These are phyloP conservation scores for Cryptotermes secundus DNA, from an alignment of 1,140 invertebrate species.

Conservation along the genomic window DNA sequence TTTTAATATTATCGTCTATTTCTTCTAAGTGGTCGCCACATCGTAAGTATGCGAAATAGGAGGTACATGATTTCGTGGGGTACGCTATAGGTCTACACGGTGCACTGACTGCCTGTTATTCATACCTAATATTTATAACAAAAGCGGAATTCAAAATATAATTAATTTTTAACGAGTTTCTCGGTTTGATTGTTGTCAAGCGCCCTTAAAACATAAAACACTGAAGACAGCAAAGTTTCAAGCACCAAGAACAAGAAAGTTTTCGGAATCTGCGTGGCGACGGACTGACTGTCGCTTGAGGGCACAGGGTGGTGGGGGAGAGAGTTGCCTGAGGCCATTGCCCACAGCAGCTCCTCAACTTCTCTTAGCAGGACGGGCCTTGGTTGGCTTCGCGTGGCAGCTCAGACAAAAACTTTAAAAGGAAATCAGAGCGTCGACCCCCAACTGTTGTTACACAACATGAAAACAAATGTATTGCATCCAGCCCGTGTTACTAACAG, in stretches of 20 bases:
- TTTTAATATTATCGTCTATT: too few relatives aligned
- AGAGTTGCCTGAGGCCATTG: background rate
- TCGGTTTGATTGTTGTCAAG: background rate
- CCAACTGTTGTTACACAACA: conserved; percentile 14
- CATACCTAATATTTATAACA: background rate
- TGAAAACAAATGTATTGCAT: background rate
- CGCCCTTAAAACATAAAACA: background rate
- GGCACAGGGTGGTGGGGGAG: background rate
- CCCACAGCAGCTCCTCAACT: background rate
- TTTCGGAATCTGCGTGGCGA: background rate
- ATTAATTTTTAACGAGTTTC: background rate
- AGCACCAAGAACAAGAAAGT: background rate
- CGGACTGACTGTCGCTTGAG: background rate
- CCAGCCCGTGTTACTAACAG: background rate
- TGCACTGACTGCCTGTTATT: background rate
- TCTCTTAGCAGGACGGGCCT: background rate
- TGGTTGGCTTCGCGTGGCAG: conserved; percentile 8
- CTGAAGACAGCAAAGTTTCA: background rate
- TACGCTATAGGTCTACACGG: too few relatives aligned
- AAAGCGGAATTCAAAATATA: background rate
- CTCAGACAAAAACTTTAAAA: background rate
- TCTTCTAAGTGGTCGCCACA: too few relatives aligned
- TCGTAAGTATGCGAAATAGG: too few relatives aligned
- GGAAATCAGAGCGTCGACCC: background rate
- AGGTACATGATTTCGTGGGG: too few relatives aligned